These are phyloP conservation scores for Casuarius casuarius DNA, from an alignment of 2,113 vertebrate genomes.

Conservation along the genomic window DNA sequence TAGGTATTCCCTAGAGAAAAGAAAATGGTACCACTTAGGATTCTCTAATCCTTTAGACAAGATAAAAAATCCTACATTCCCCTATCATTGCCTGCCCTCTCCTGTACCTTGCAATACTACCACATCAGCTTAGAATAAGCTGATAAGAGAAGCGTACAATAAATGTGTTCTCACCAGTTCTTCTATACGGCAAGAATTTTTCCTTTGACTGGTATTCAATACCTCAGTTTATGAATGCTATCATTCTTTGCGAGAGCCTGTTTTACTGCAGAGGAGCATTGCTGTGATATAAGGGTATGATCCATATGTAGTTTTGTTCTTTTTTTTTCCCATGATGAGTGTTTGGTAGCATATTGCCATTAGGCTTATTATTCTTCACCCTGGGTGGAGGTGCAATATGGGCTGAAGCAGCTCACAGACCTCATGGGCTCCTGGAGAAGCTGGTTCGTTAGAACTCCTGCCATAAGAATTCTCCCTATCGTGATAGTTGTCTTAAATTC, in stretches of 20 bases:
- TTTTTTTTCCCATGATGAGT: neutral
- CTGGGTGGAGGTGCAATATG: rapidly evolving
- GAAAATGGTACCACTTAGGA: neutral
- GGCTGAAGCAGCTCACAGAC: neutral
- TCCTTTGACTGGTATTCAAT: constrained; percentile 16
- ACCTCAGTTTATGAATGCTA: constrained; percentile 5
- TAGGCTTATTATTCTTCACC: neutral
- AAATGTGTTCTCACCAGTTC: neutral
- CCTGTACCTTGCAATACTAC: neutral
- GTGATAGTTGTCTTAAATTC: neutral
- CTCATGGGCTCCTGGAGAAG: neutral
- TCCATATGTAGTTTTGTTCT: neutral
- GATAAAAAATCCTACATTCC: constrained; percentile 2
- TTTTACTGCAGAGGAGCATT: neutral
- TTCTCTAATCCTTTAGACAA: constrained; percentile 13
- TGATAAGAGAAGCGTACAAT: neutral
- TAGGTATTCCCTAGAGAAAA: neutral
- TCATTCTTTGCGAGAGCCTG: neutral
- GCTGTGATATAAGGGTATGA: neutral
- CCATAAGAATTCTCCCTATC: neutral
- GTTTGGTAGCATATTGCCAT: neutral
- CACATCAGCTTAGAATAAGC: neutral
- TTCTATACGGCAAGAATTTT: constrained; percentile 18
- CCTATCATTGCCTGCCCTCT: neutral
- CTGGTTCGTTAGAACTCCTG: neutral